Percentiles rank a stretch among this genome's conserved stretches.
These are phyloP conservation scores for Charaxes varanes DNA, from an alignment of 1,140 invertebrate species.

Conservation along the genomic window DNA sequence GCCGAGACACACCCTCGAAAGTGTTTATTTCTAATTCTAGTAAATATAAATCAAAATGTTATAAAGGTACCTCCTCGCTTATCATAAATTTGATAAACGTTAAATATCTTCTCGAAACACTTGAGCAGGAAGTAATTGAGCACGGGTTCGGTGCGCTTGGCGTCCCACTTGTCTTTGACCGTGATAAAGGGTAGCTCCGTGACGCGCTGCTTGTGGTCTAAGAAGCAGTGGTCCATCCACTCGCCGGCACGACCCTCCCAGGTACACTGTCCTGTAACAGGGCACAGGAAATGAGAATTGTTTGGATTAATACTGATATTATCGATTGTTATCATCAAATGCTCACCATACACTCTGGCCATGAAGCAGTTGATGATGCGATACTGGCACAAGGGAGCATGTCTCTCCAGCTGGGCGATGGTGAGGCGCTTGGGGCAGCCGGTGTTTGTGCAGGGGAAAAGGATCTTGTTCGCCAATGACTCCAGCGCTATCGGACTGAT, in stretches of 20 bases:
- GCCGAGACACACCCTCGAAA: no score
- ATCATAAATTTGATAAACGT: conserved; percentile 72
- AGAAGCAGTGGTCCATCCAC: conserved; percentile 72
- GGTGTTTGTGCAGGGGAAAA: conserved; percentile 64
- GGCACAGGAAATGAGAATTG: no score
- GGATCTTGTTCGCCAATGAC: conserved; percentile 63
- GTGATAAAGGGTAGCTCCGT: conserved; percentile 69
- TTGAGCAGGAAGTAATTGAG: conserved; percentile 66
- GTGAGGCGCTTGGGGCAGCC: conserved; percentile 60
- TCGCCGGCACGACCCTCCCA: conserved; percentile 68
- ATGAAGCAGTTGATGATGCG: conserved; percentile 69
- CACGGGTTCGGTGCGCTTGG: conserved; percentile 60
- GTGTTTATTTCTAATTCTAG: no score
- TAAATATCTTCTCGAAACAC: conserved; percentile 67
- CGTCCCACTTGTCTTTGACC: conserved; percentile 64
- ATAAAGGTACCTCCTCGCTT: conserved; percentile 52
- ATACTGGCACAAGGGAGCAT: conserved; percentile 54
- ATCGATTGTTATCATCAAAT: not conserved
- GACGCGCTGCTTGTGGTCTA: conserved; percentile 54
- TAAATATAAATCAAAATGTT: not conserved
- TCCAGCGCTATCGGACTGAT: conserved; percentile 59
- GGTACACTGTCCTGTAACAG: conserved; percentile 53
- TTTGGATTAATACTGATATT: not conserved
- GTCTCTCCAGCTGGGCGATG: conserved; percentile 51
- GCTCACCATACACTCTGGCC: conserved; percentile 66